These are phyloP conservation scores for Spodoptera frugiperda DNA, from an alignment of 1,140 invertebrate species.

Conservation along the genomic window DNA sequence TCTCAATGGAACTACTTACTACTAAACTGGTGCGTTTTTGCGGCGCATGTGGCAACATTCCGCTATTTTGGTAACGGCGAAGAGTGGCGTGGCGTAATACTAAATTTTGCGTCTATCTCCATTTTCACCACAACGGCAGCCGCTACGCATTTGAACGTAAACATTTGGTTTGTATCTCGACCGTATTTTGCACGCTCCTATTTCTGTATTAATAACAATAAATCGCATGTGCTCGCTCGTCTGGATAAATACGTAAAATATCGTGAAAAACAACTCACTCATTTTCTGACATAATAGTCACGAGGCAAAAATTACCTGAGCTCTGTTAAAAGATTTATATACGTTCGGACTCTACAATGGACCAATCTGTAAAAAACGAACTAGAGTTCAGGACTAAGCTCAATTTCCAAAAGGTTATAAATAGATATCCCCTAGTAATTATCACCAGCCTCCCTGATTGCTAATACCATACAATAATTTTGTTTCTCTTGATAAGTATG, in stretches of 20 bases:
- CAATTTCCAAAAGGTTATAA: too few species aligned
- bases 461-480: neutral
- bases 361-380: too few species aligned
- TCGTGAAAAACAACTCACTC: slow-evolving; percentile 10
- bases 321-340: neutral
- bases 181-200: slow-evolving; percentile 27
- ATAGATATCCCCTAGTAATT: too few species aligned
- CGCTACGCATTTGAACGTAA: slow-evolving; percentile 30
- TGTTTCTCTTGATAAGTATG: too few species aligned
- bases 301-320: slow-evolving; percentile 12
- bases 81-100: neutral
- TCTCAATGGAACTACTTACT: neutral
- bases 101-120: slow-evolving; percentile 25
- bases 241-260: neutral
- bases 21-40: neutral
- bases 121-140: slow-evolving; percentile 12
- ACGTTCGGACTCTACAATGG: too few species aligned
- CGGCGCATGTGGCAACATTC: slow-evolving; percentile 16
- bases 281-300: neutral
- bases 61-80: slow-evolving; percentile 9
- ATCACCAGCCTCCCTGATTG: neutral
- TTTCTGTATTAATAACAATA: slow-evolving; percentile 36
- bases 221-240: slow-evolving; percentile 30
- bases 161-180: slow-evolving; percentile 37
- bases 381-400: too few species aligned